phyloP scores from a whole-genome alignment of 1,140 invertebrate species.

The Phymastichus coffea region DNA sequence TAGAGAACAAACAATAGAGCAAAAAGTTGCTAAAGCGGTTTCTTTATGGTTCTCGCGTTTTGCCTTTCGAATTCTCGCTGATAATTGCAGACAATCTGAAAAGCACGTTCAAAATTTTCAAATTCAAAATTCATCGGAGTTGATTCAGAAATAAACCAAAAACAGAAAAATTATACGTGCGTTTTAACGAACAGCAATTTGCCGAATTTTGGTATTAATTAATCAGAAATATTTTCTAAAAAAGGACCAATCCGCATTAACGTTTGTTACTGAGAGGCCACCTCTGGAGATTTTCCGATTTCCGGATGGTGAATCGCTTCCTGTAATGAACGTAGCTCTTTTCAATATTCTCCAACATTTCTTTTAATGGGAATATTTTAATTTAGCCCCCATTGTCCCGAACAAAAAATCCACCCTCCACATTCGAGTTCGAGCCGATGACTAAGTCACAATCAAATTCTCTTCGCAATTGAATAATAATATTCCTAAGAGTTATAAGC shows the following conservation, averaged over 20 bases:
- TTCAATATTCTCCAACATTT: constrained; percentile 53
- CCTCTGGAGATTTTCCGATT: constrained; percentile 21
- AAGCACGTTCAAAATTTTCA: too few relatives aligned
- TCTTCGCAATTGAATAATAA: too few relatives aligned
- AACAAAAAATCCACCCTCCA: constrained; percentile 35
- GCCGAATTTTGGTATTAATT: too few relatives aligned
- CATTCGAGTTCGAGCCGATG: constrained; percentile 49
- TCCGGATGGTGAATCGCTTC: constrained; percentile 1
- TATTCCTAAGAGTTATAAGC: too few relatives aligned
- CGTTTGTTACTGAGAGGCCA: too few relatives aligned
- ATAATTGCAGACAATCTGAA: too few relatives aligned
- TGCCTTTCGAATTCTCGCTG: neutral
- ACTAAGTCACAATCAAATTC: constrained; percentile 32
- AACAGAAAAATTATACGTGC: too few relatives aligned
- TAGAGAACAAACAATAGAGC: constrained; percentile 52
- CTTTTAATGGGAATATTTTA: constrained; percentile 51
- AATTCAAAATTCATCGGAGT: too few relatives aligned
- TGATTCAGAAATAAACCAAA: too few relatives aligned
- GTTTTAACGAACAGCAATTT: too few relatives aligned
- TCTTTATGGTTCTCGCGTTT: constrained; percentile 34
- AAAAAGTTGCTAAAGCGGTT: constrained; percentile 51
- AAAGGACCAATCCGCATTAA: too few relatives aligned
- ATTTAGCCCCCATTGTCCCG: constrained; percentile 30
- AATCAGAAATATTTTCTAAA: too few relatives aligned
- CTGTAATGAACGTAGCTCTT: constrained; percentile 43